Evolutionary conservation across 2,888 invertebrate genomes (phyloP).

Genomic region (Dryadula phaetusa): DNA sequence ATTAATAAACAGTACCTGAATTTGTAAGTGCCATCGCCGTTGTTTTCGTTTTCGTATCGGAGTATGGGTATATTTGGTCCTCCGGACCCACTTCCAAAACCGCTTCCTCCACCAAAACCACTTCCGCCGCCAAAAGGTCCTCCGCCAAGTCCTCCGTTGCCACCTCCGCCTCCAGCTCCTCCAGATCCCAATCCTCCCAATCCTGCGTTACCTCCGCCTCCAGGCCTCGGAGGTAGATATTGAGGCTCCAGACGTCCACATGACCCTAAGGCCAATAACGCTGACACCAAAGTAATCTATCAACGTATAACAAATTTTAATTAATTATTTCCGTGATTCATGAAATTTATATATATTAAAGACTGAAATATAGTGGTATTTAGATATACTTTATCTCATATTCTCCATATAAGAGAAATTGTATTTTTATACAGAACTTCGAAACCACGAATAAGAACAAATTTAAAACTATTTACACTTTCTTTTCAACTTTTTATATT

Average conservation of each 20-base stretch:
- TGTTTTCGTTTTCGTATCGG: conserved; percentile 86
- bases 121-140: conserved; percentile 52
- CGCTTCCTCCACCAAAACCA: conserved; percentile 56
- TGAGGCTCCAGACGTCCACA: conserved; percentile 69
- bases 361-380: not conserved
- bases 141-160: conserved; percentile 56
- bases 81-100: conserved; percentile 55
- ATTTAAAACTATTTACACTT: conserved; percentile 20
- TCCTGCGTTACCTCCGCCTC: conserved; percentile 52
- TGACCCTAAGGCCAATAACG: conserved; percentile 62
- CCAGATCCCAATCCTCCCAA: conserved; percentile 49
- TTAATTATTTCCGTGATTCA: conserved; percentile 8
- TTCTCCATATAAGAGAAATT: not conserved
- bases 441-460: conserved; percentile 27
- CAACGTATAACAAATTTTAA: conserved; percentile 28
- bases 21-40: conserved; percentile 86
- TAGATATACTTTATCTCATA: not conserved
- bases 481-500: conserved; percentile 32
- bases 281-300: conserved; percentile 56
- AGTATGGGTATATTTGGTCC: conserved; percentile 82
- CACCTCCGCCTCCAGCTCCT: conserved; percentile 48
- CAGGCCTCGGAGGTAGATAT: conserved; percentile 61
- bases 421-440: conserved; percentile 1
- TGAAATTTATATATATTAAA: not conserved
- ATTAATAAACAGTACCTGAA: conserved; percentile 78